Evolutionary conservation across 2,888 invertebrate species (phyloP).

Genomic region (Conchocele bisecta): DNA sequence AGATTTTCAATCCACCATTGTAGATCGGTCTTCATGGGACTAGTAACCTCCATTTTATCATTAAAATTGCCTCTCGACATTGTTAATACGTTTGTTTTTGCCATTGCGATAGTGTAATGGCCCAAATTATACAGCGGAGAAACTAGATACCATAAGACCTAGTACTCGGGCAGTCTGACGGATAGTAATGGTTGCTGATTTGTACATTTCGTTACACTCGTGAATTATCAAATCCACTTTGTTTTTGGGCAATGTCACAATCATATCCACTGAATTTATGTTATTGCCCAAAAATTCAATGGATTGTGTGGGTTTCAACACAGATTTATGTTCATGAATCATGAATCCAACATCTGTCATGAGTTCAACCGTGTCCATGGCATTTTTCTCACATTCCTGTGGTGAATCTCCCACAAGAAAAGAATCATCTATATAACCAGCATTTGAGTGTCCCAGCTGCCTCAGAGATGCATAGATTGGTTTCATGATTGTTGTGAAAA

Average conservation of each 20-base stretch:
- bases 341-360: constrained; percentile 34
- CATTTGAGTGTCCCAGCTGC: constrained; percentile 23
- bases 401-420: constrained; percentile 16
- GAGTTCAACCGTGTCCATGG: neutral
- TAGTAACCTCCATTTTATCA: neutral
- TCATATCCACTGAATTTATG: constrained; percentile 37
- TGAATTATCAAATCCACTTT: too few relatives aligned
- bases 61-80: constrained; percentile 16
- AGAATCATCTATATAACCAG: constrained; percentile 49
- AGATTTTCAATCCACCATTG: constrained; percentile 5
- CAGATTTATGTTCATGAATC: constrained; percentile 29
- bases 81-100: constrained; percentile 24
- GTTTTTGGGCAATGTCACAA: too few relatives aligned
- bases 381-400: constrained; percentile 21
- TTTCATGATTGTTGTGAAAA: constrained; percentile 5
- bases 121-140: constrained; percentile 24
- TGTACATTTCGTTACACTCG: too few relatives aligned
- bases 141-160: constrained; percentile 17
- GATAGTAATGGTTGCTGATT: too few relatives aligned
- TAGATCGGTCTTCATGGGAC: constrained; percentile 2
- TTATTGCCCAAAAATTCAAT: constrained; percentile 35
- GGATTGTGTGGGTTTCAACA: constrained; percentile 21
- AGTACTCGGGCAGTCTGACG: constrained; percentile 19
- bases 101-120: constrained; percentile 6
- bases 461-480: constrained; percentile 17